Evolutionary conservation across 1,140 invertebrate species (phyloP).

Genomic region (Drosophila subobscura): DNA sequence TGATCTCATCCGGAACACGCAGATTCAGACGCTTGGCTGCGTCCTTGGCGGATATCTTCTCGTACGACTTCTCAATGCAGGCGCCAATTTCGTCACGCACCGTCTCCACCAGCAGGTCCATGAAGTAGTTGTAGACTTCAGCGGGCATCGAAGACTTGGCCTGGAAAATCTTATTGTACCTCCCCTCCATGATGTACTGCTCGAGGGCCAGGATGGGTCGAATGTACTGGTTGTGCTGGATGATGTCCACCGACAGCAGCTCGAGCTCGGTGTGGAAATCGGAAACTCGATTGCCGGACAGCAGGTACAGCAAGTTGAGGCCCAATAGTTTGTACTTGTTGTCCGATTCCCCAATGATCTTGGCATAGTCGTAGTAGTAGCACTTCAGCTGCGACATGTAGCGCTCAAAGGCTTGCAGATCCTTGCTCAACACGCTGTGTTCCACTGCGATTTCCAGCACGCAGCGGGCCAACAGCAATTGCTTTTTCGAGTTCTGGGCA

Average conservation of each 20-base stretch:
- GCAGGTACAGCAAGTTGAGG: slow-evolving; percentile 96
- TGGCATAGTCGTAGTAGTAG: slow-evolving; percentile 99
- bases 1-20: slow-evolving; percentile 89
- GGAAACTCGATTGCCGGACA: slow-evolving; percentile 98
- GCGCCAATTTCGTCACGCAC: slow-evolving; percentile 98
- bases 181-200: slow-evolving; percentile 99
- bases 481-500: slow-evolving; percentile 89
- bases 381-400: slow-evolving; percentile 98
- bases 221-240: slow-evolving; percentile 97
- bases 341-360: slow-evolving; percentile 93
- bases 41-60: slow-evolving; percentile 93
- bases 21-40: slow-evolving; percentile 96
- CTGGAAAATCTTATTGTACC: slow-evolving; percentile 95
- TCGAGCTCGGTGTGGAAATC: slow-evolving; percentile 99
- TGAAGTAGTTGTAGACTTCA: slow-evolving; percentile 97
- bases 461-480: slow-evolving; percentile 94
- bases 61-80: slow-evolving; percentile 98
- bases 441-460: slow-evolving; percentile 98
- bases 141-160: slow-evolving; percentile 95
- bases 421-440: slow-evolving; percentile 95
- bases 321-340: slow-evolving; percentile 98
- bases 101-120: slow-evolving; percentile 97
- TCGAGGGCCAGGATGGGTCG: slow-evolving; percentile 97
- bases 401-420: slow-evolving; percentile 97
- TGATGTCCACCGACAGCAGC: slow-evolving; percentile 94